Conservation (phyloP, 2,888 invertebrate species). For the Pyrrhia umbra region DNA sequence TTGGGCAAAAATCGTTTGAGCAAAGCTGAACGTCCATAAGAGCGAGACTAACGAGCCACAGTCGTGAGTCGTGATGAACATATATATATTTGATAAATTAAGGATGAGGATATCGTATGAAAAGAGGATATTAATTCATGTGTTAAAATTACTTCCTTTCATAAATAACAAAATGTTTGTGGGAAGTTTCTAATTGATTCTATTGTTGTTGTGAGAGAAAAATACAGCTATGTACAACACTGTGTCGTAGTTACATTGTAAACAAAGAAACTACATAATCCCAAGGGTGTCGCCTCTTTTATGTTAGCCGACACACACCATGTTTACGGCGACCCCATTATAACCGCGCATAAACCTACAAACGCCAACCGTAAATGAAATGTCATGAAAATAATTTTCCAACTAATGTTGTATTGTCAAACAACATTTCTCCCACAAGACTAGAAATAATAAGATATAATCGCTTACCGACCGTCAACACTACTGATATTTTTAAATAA, state of each 20-base stretch:
- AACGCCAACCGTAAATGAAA: conserved; percentile 42
- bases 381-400: conserved; percentile 50
- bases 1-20: conserved; percentile 65
- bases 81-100: conserved; percentile 62
- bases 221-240: conserved; percentile 6
- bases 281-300: neutral
- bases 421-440: conserved; percentile 48
- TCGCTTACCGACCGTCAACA: conserved; percentile 21
- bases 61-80: conserved; percentile 60
- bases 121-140: conserved; percentile 47
- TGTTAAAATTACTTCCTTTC: conserved; percentile 57
- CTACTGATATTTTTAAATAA: conserved; percentile 37
- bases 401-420: conserved; percentile 58
- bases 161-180: conserved; percentile 15
- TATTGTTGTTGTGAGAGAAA: conserved; percentile 24
- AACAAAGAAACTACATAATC: conserved; percentile 17
- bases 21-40: conserved; percentile 53
- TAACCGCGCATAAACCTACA: conserved; percentile 45
- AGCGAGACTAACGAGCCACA: conserved; percentile 66
- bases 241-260: conserved; percentile 8
- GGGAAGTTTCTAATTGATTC: conserved; percentile 43
- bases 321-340: conserved; percentile 39
- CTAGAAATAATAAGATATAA: conserved; percentile 48
- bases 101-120: conserved; percentile 55
- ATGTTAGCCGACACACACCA: conserved; percentile 11